Evolutionary conservation across 2,113 vertebrate species (phyloP).

Genomic region (Helogale parvula): DNA sequence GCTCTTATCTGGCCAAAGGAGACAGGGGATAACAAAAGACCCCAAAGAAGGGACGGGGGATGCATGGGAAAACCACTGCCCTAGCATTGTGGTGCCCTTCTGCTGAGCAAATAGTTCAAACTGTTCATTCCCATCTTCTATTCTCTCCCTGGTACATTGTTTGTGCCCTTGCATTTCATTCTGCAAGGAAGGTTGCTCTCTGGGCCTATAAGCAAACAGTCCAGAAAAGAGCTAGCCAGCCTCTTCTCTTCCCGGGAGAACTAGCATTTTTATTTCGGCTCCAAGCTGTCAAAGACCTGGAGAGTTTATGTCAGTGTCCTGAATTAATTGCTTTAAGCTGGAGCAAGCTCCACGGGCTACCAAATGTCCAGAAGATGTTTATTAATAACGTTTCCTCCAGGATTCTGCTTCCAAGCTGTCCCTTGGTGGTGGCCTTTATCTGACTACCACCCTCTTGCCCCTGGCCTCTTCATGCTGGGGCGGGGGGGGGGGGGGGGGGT

Average conservation of each 20-base stretch:
- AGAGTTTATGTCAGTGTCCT: slow-evolving; percentile 99
- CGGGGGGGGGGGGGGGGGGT: neutral
- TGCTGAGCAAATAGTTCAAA: slow-evolving; percentile 99
- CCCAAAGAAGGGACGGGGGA: slow-evolving; percentile 94
- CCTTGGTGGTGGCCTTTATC: slow-evolving; percentile 70
- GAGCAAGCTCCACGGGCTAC: slow-evolving; percentile 92
- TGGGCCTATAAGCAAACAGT: slow-evolving; percentile 99
- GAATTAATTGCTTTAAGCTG: slow-evolving; percentile 99
- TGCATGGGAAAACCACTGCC: slow-evolving; percentile 99
- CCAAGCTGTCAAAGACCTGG: slow-evolving; percentile 99
- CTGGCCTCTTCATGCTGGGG: neutral
- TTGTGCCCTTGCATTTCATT: slow-evolving; percentile 99
- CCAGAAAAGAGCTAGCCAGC: slow-evolving; percentile 99
- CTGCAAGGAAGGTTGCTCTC: slow-evolving; percentile 99
- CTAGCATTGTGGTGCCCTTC: slow-evolving; percentile 99
- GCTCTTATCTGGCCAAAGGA: slow-evolving; percentile 94
- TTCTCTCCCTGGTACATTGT: slow-evolving; percentile 99
- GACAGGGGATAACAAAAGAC: slow-evolving; percentile 95
- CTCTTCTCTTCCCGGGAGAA: slow-evolving; percentile 99
- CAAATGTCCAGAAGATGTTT: slow-evolving; percentile 98
- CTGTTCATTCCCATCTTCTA: slow-evolving; percentile 99
- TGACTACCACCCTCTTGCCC: slow-evolving; percentile 33
- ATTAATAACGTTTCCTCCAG: slow-evolving; percentile 87
- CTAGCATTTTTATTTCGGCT: slow-evolving; percentile 99
- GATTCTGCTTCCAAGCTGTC: slow-evolving; percentile 80